Percentiles rank a stretch among this genome's conserved stretches.
Evolutionary conservation across 2,797 vertebrate species (phyloP).

Genomic region (Poeciliopsis presidionis): DNA sequence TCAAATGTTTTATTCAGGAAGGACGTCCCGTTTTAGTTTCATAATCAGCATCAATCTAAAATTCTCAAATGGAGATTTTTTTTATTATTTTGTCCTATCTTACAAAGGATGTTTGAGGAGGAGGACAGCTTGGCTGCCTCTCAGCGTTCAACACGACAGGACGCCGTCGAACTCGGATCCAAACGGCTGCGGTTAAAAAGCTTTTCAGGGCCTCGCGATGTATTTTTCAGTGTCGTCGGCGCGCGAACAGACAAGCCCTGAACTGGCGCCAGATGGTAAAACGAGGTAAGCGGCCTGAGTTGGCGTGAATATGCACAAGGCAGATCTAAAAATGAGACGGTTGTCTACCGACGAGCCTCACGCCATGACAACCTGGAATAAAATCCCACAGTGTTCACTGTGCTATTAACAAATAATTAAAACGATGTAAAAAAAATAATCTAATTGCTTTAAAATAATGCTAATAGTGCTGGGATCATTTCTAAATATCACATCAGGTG

Average conservation of each 20-base stretch:
- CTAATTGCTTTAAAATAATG: neutral
- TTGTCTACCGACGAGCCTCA: neutral
- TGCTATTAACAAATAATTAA: neutral
- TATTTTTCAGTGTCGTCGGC: neutral
- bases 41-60: neutral
- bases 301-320: neutral
- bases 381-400: neutral
- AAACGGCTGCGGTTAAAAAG: slow-evolving; percentile 1
- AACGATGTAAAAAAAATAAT: neutral
- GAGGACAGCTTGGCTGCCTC: neutral
- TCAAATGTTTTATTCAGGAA: neutral
- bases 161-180: neutral
- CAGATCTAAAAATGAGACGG: neutral
- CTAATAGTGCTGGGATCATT: neutral
- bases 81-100: too few relatives aligned
- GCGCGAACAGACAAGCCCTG: neutral
- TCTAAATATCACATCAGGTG: neutral
- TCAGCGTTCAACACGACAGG: neutral
- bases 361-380: neutral
- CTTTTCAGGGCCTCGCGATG: neutral
- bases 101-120: neutral
- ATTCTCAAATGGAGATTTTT: neutral
- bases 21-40: neutral
- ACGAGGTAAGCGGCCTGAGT: neutral
- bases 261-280: neutral